Percentiles rank a stretch among this genome's conserved stretches.
Evolutionary conservation across 92 coral and sea anemone genomes (phyloP).

Genomic region (Umimayanthus kanabou): DNA sequence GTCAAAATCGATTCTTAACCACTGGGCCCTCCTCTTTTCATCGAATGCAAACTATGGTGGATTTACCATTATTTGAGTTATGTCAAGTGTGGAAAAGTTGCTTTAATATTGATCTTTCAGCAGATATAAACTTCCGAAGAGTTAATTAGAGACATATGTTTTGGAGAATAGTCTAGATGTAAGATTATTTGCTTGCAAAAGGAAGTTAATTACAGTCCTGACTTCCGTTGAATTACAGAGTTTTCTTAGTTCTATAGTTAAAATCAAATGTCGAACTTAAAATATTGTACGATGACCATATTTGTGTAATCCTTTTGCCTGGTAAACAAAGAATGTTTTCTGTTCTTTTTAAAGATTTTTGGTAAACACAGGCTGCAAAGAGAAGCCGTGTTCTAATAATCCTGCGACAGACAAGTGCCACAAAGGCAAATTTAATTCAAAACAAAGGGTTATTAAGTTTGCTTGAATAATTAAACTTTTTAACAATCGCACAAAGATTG

Average conservation of each 20-base stretch:
- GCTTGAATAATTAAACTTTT: constrained; percentile 29
- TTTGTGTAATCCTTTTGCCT: neutral
- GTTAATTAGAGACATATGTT: constrained; percentile 41
- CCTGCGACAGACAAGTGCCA: constrained; percentile 4
- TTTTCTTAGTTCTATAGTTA: neutral
- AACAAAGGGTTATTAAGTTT: constrained; percentile 18
- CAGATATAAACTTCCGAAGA: constrained; percentile 41
- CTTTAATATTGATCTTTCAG: neutral
- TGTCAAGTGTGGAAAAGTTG: neutral
- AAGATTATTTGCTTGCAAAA: constrained; percentile 16
- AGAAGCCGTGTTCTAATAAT: neutral
- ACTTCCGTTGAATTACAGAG: constrained; percentile 16
- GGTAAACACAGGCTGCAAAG: constrained; percentile 13
- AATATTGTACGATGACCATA: neutral
- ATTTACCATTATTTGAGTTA: neutral
- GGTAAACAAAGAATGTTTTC: constrained; percentile 5
- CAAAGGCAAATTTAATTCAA: constrained; percentile 19
- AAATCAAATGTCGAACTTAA: neutral
- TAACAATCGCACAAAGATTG: constrained; percentile 13
- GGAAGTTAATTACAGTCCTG: constrained; percentile 28
- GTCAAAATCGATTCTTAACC: constrained; percentile 28
- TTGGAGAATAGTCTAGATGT: constrained; percentile 13
- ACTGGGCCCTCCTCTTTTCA: constrained; percentile 12
- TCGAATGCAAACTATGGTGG: neutral
- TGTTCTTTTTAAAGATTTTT: constrained; percentile 10